These are phyloP conservation scores for Chlorodrepanis virens DNA, from an alignment of 2,113 vertebrate genomes.

Conservation along the genomic window DNA sequence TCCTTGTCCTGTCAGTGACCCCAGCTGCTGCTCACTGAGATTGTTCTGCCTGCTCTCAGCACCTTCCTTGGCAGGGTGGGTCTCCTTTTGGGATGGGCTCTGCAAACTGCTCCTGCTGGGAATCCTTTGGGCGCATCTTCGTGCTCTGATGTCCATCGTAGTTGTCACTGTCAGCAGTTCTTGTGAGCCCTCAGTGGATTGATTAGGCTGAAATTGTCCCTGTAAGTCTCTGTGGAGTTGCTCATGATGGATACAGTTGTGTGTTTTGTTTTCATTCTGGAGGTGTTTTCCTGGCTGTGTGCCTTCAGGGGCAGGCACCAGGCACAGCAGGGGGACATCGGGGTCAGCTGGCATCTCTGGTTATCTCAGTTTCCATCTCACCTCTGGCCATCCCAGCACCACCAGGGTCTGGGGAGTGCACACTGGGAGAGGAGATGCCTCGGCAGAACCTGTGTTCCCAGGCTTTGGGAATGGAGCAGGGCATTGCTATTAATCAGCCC, in stretches of 20 bases:
- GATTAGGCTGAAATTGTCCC: not conserved
- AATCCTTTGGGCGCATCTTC: not conserved
- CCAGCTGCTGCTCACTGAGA: not conserved
- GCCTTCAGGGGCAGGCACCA: not conserved
- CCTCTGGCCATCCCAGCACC: not conserved
- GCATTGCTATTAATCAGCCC: not conserved
- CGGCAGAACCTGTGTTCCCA: not conserved
- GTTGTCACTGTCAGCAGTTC: not conserved
- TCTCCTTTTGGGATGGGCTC: not conserved
- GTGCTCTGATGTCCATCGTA: not conserved
- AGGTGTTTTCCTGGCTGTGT: not conserved
- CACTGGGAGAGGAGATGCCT: not conserved
- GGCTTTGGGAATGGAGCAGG: not conserved
- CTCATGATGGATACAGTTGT: not conserved
- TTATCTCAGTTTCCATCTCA: not conserved
- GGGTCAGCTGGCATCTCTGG: not conserved
- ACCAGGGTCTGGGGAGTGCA: not conserved
- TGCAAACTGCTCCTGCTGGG: not conserved
- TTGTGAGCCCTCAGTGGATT: accelerated
- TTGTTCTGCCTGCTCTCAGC: not conserved
- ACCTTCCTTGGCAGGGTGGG: not conserved
- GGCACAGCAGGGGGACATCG: not conserved
- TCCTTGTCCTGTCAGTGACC: not conserved
- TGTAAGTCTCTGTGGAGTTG: not conserved
- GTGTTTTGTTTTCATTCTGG: not conserved